Evolutionary conservation across 2,797 vertebrate species (phyloP).

Genomic region (Fundulus diaphanus): DNA sequence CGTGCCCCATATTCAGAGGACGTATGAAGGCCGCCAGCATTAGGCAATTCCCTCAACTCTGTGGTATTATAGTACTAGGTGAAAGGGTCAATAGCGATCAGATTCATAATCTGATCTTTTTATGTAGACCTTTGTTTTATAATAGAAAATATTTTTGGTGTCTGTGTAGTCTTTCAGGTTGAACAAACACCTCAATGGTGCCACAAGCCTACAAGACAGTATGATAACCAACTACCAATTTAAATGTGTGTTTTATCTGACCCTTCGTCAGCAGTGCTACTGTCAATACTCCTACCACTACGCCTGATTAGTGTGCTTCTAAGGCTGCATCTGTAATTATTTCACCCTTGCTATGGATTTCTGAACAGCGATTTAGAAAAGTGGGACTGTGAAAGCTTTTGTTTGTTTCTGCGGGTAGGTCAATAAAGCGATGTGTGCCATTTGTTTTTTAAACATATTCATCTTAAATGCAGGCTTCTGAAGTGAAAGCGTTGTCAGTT

Average conservation of each 20-base stretch:
- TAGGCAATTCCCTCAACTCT: slow-evolving; percentile 38
- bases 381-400: not conserved
- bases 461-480: not conserved
- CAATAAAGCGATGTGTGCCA: not conserved
- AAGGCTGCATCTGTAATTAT: not conserved
- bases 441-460: not conserved
- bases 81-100: slow-evolving; percentile 22
- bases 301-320: too few relatives aligned
- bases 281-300: not conserved
- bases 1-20: slow-evolving; percentile 72
- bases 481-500: not conserved
- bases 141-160: too few relatives aligned
- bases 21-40: slow-evolving; percentile 43
- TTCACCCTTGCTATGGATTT: not conserved
- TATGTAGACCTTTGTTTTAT: not conserved
- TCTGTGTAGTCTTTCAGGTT: not conserved
- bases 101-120: slow-evolving; percentile 1
- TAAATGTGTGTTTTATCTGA: not conserved
- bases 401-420: not conserved
- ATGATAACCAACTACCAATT: not conserved
- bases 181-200: not conserved
- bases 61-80: slow-evolving; percentile 17
- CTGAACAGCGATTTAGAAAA: not conserved
- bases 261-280: not conserved
- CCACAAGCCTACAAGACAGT: not conserved